Evolutionary conservation across 2,888 invertebrate genomes (phyloP), one percentile per base, ranked within the genome.

Genomic region (Agriopis leucophaearia): DNA sequence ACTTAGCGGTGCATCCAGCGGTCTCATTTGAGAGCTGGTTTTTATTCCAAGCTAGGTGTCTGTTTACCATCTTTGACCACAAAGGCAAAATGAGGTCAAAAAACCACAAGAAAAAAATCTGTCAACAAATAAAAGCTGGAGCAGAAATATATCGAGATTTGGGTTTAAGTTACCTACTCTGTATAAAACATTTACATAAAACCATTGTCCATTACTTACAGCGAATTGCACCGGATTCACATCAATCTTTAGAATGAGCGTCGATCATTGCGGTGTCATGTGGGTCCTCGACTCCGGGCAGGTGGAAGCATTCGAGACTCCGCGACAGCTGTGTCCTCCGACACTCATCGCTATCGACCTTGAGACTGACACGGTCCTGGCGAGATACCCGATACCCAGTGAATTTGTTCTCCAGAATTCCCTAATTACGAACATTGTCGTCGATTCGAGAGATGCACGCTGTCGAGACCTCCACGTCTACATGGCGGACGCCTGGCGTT

Each of bases 221-320:
- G 94, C 40, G 60, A 95, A 92, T 74, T 94, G 94, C 74, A 89
- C 88, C 27, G 96, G 96, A 47, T 91, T 97, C 64, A 96, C 96
- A 0, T 97, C 97, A 0, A 96, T 97, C 1, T 97, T 97, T 83
- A 95, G 97, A n/a, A 94, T 97, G 81, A 95, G 95, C 78, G 95
- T 97, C 0, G 97, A 97, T 84, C 95, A 95, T 54, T 97, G 97
- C 78, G 96, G 96, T 59, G 94, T 97, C 1, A 94, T 97, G 78
- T 97, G 97, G 97, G 95, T 97, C 0, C 94, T 97, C 36, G 97
- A 97, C 85, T 96, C 97, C 0, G 97, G 97, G 0, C 96, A 96
- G 81, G 95, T 96, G 0, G 96, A 97, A 80, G 95, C 96, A 0
- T 96, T 95, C 15, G 95, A 95, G 74, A 86, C 89, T 0, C 94